These are phyloP conservation scores for Mobula hypostoma DNA, from an alignment of 2,113 vertebrate species.

Conservation along the genomic window DNA sequence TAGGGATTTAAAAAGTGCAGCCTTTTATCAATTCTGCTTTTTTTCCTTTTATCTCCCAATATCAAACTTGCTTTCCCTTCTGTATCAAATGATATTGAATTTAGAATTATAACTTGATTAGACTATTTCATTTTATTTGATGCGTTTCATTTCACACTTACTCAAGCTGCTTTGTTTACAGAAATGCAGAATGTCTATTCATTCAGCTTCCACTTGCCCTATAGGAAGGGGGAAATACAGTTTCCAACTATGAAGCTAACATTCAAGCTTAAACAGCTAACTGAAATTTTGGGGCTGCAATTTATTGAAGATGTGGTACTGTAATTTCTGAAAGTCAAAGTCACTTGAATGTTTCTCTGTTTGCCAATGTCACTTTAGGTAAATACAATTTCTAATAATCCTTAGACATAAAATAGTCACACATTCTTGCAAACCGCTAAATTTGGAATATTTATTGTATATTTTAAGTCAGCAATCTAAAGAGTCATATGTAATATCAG, in stretches of 20 bases:
- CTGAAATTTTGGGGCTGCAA: neutral
- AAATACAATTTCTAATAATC: neutral
- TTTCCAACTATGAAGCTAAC: neutral
- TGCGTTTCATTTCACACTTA: neutral
- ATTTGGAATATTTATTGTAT: neutral
- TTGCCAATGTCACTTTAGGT: neutral
- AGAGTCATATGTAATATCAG: neutral
- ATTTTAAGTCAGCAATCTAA: neutral
- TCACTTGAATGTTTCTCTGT: neutral
- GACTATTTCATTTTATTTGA: neutral
- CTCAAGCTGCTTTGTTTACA: neutral
- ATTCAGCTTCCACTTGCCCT: neutral
- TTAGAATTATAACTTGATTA: neutral
- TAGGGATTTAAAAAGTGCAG: neutral
- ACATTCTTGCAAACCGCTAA: conserved; percentile 10
- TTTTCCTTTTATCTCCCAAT: neutral
- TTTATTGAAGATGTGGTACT: neutral
- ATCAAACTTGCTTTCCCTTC: neutral
- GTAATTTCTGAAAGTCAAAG: neutral
- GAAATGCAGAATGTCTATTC: neutral
- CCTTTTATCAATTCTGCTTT: neutral
- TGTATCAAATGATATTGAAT: neutral
- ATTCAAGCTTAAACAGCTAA: neutral
- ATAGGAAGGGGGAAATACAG: neutral
- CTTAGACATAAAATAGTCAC: too few species aligned